phyloP scores from a whole-genome alignment of 1,140 invertebrate species.

The Plodia interpunctella region DNA sequence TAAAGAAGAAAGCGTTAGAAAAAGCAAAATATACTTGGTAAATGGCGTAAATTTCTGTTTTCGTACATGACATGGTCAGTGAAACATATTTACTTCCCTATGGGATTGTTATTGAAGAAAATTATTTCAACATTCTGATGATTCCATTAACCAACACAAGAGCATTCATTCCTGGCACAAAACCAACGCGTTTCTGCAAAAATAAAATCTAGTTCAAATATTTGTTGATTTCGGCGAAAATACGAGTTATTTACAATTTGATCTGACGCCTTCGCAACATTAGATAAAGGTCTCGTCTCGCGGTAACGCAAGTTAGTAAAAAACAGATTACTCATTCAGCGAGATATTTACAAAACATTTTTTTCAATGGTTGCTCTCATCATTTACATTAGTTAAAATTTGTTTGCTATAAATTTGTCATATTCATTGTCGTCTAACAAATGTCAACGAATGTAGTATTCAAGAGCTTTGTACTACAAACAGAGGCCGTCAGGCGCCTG shows the following conservation, averaged over 20 bases:
- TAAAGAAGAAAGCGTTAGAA: too few relatives aligned
- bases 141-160: constrained; percentile 26
- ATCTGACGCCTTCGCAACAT: constrained; percentile 2
- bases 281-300: not conserved
- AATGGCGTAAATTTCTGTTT: too few relatives aligned
- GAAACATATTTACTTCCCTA: too few relatives aligned
- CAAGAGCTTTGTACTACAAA: constrained; percentile 39
- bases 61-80: too few relatives aligned
- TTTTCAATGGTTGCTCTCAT: not conserved
- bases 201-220: constrained; percentile 3
- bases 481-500: constrained; percentile 38
- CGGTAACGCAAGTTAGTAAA: not conserved
- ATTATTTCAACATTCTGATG: constrained; percentile 7
- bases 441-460: constrained; percentile 17
- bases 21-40: too few relatives aligned
- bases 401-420: not conserved
- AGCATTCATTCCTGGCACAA: constrained; percentile 27
- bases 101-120: not conserved
- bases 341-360: not conserved
- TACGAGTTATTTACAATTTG: not conserved
- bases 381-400: too few relatives aligned
- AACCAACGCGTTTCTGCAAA: constrained; percentile 23
- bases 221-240: not conserved
- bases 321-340: not conserved
- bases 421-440: not conserved